Evolutionary conservation across 2,113 vertebrate species (phyloP), one percentile per base, ranked within the genome.

Genomic region (Solenodon paradoxus): DNA sequence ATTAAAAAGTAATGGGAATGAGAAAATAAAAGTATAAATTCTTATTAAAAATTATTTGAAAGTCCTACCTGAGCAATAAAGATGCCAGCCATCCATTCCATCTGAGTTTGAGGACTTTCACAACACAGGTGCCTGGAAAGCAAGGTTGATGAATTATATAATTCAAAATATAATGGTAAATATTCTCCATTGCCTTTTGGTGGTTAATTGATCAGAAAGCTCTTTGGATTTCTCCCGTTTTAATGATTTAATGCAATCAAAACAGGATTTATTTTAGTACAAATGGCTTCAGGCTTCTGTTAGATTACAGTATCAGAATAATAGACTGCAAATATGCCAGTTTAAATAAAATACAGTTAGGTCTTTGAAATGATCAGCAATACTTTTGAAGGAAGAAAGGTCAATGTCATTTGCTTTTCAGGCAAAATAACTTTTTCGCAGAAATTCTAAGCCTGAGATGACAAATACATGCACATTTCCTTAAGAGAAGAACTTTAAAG

Each of bases 61-160:
- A 93, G n/a, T 66, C 94, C 94, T 98, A 99, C 99, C 99, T 99
- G 99, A 72, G 98, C 98, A 91, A 97, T 97, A 97, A 99, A 99
- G 97, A 99, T 98, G 97, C 98, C 98, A 66, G 98, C 98, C 98
- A 99, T 98, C 99, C 99, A 99, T 81, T 98, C 98, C 96, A 98
- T 98, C 97, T 99, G 99, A 1, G 94, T 97, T 95, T 99, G 99
- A 93, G 96, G 98, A 90, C 98, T 98, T 88, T 99, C 99, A 96
- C 99, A 99, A 97, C 99, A 99, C 93, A 99, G 98, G 95, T 99
- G 98, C 99, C 99, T 99, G 97, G 32, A 98, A 96, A 1, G 15
- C 4, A 96, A 93, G 13, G 94, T 96, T 40, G 82, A 95, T 82
- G 85, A 57, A 42, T 92, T 86, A 22, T 32, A 79, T 71, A 77